A percentile compares a stretch with the other conserved stretches of the same genome.
phyloP scores from a whole-genome alignment of 2,113 vertebrate genomes.

The Egretta garzetta region DNA sequence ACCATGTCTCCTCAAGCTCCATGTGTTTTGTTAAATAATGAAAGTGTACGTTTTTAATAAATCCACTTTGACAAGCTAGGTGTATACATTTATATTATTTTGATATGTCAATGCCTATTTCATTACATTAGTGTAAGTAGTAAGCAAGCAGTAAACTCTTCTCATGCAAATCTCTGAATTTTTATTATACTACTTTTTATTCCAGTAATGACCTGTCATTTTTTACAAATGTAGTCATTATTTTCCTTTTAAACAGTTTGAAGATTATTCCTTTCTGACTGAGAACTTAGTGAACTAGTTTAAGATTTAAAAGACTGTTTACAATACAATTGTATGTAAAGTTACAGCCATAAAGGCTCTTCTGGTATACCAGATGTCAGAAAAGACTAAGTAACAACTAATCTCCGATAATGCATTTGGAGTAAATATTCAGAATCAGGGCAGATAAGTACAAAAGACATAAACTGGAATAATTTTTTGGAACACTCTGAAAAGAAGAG shows the following conservation, averaged over 20 bases:
- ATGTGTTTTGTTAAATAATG: neutral
- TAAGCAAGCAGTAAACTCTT: neutral
- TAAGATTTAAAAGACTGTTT: neutral
- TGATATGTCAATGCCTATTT: neutral
- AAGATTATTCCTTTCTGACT: neutral
- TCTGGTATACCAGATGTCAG: neutral
- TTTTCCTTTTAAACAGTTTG: neutral
- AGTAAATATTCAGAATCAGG: neutral
- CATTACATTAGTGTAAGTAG: neutral
- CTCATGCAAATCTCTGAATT: neutral
- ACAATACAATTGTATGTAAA: neutral
- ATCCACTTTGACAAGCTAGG: neutral
- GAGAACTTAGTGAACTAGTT: neutral
- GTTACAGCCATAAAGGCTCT: neutral
- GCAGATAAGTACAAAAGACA: neutral
- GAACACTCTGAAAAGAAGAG: neutral
- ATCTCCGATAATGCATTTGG: neutral
- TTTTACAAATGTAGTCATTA: neutral
- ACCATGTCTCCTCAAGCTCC: neutral
- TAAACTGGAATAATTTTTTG: neutral
- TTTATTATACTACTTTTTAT: neutral
- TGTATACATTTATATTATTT: neutral
- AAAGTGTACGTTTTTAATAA: neutral
- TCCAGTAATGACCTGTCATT: neutral
- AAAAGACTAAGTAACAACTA: neutral